Evolutionary conservation across 1,140 invertebrate genomes (phyloP), one percentile per base, ranked within the genome.

Genomic region (Sminthurides bifidus): DNA sequence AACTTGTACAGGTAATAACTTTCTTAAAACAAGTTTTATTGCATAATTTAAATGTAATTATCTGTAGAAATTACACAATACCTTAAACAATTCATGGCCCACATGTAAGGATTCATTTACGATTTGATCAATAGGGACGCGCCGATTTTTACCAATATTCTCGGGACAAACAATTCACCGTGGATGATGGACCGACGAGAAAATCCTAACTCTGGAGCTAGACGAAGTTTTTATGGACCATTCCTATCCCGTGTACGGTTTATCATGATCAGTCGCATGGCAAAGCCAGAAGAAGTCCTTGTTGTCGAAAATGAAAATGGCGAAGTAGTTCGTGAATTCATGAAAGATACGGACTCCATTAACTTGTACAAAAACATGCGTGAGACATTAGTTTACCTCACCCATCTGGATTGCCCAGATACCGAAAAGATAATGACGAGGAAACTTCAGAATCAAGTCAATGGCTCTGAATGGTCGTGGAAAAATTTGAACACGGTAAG

Each of bases 271-370:
- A 93, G 89, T 40, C 80, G 94, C 65, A 99, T 99, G 96, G 96
- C 95, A 0, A 98, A 98, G 72, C 96, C 96, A 0, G 96, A 99
- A 73, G 96, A 99, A 76, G 96, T 99, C 5, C 76, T 99, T n/a
- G 92, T 99, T 51, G 95, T 99, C n/a, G 95, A 99, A 73, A 99
- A 98, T 78, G 96, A 99, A 72, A 96, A 98, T 73, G 96, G 96
- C 26, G 96, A 99, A 76, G 94, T 98, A 50, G 94, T 99, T 1
- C 74, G 96, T 45, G 96, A 99, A 72, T 96, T 98, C 69, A 97
- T 99, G 90, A 98, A 98, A 73, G 96, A 99, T 72, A 99, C 96
- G 38, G 96, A 99, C 76, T 91, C 94, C 10, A 98, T 99, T 63
- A 96, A 96, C 75, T 77, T 99, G 66, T 99, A 99, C 73, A 98